phyloP scores from a whole-genome alignment of 92 coral and sea anemone species.

The Paragorgia papillata region DNA sequence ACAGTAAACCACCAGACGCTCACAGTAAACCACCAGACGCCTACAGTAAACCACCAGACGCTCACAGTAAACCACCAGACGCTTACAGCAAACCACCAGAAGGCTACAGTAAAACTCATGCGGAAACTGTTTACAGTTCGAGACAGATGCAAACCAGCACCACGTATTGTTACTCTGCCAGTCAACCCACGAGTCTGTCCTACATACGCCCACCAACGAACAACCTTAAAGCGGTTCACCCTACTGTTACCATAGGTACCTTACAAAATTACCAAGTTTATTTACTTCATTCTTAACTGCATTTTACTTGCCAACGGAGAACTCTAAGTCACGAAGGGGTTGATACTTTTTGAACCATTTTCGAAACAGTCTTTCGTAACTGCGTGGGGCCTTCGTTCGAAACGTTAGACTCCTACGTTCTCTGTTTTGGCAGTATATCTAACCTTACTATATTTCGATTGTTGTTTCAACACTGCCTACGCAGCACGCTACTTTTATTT shows the following conservation, averaged over 20 bases:
- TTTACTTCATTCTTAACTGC: no score
- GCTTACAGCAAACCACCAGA: background rate
- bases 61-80: constrained; percentile 4
- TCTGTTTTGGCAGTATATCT: no score
- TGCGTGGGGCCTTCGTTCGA: no score
- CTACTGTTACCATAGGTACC: constrained; percentile 17
- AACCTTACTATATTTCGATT: no score
- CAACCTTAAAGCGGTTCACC: background rate
- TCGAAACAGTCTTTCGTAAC: no score
- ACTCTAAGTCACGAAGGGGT: no score
- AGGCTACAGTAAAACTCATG: background rate
- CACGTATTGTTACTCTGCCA: constrained; percentile 36
- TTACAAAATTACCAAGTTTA: no score
- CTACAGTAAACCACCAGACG: background rate
- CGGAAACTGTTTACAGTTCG: constrained; percentile 12
- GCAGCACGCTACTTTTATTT: no score
- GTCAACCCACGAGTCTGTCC: background rate
- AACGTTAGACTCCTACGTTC: no score
- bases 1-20: background rate
- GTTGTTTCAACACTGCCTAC: no score
- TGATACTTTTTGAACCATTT: no score
- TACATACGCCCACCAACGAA: constrained; percentile 23
- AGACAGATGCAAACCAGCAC: constrained; percentile 13
- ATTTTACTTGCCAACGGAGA: no score
- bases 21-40: constrained; percentile 2